Base-by-base conservation (phyloP, 2,113 vertebrate species). In the Gasterosteus aculeatus region DNA sequence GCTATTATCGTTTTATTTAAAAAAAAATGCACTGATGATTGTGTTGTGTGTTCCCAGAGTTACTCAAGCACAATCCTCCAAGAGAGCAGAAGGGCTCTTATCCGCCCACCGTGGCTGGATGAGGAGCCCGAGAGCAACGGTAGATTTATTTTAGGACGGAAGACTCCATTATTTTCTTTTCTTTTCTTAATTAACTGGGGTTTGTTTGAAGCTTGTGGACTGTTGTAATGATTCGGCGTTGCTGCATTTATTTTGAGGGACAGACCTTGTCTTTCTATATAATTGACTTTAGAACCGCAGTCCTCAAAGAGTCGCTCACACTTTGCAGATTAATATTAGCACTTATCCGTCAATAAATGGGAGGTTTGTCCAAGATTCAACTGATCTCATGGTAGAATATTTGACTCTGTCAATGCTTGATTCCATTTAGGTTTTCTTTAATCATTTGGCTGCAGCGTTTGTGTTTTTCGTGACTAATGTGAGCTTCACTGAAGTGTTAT, bases 381-480 rank as follows among this genome's bases (percentile, higher is more conserved):
- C 35, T 10, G 0, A 41, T 64, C 35, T 65, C 59, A 35, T 41
- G 4, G 12, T n/a, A 15, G 16, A 11, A 63, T 69, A 38, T 46
- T 70, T 75, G n/a, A 18, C n/a, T 47, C 10, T 38, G 71, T 69
- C 39, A 59, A 69, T 38, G 59, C 53, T 57, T 76, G 58, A 72
- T 72, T 54, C 44, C 47, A 81, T 71, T 4, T 46, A 67, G 31
- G 9, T 29, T 75, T 70, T 49, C 54, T 72, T 47, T 39, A 31
- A 69, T 78, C 29, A 59, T 80, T 81, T 79, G 38, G 44, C 72
- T 59, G 41, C 35, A 60, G 64, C 63, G 31, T 62, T 70, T 77
- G 80, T 72, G 33, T 77, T 83, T 33, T n/a, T 35, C 44, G 61
- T 83, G 82, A 86, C 77, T 78, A 83, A 85, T 82, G 58, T 22